Evolutionary conservation across 2,797 vertebrate genomes (phyloP).

Genomic region (Otus scops): DNA sequence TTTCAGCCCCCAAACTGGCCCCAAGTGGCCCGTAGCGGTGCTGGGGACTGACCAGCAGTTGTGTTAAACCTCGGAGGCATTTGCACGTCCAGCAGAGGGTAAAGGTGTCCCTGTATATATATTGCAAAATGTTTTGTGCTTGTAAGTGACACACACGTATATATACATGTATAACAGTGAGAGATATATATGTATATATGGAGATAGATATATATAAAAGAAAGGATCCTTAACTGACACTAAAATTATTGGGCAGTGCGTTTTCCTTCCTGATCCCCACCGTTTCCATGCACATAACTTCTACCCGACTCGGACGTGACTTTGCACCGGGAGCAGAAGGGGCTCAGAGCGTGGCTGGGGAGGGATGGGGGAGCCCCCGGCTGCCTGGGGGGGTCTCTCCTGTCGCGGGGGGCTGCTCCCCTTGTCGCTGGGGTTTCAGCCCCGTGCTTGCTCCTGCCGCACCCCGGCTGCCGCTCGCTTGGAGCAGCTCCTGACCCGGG

Average conservation of each 20-base stretch:
- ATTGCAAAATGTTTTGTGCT: background rate
- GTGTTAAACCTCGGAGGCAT: accelerated
- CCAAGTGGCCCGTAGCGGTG: accelerated
- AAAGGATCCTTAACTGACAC: conserved; percentile 9
- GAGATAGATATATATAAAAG: background rate
- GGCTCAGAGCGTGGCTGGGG: accelerated
- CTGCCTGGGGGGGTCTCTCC: background rate
- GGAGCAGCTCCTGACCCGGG: accelerated
- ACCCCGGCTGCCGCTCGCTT: background rate
- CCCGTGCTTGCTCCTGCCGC: background rate
- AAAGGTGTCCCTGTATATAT: background rate
- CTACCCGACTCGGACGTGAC: background rate
- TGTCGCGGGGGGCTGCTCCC: accelerated
- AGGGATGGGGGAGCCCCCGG: accelerated
- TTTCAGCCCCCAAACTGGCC: accelerated
- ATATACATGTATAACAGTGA: background rate
- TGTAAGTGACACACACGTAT: background rate
- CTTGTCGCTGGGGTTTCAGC: accelerated
- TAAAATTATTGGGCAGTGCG: background rate
- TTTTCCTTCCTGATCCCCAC: background rate
- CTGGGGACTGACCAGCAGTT: background rate
- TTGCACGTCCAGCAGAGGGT: background rate
- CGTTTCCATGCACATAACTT: background rate
- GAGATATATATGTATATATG: background rate
- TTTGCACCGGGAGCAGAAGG: background rate